Base-by-base conservation (phyloP, 35 echinoderm and acorn worm genomes). In the Amphiura filiformis region DNA sequence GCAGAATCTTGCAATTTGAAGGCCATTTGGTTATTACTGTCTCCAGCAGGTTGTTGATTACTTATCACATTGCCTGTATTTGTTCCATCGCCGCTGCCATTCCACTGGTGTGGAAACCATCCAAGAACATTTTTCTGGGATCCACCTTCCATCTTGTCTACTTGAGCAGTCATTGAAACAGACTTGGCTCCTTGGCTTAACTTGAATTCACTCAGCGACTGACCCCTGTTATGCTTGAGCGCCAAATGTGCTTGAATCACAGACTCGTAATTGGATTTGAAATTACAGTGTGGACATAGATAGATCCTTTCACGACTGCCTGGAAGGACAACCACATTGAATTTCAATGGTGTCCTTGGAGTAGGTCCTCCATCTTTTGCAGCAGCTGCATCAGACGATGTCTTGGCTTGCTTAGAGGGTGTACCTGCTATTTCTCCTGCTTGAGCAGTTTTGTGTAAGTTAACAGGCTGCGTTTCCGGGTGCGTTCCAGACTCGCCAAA, bases 211-310 rank as follows among this genome's bases (percentile, higher is more conserved):
- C 61, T 70, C 1, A 30, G 7, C 2, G 61, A 18, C 11, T n/a
- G n/a, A n/a, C n/a, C 26, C 15, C 28, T 70, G 2, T 30, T n/a
- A 23, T 70, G 61, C 26, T 70, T 70, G 9, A 70, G 4, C 2
- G 61, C 9, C 26, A 70, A 13, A 23, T 70, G 61, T 70, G 61
- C 61, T 70, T 70, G 61, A 70, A 70, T 70, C 26, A 70, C 61
- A 70, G 61, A 70, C 61, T 70, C 61, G 26, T 70, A 70, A 70
- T 70, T 70, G 61, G 61, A 70, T 70, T 70, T 70, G 61, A 70
- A 70, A 3, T 11, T 15, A 70, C 61, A 70, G 15, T n/a, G 26
- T 30, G 9, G 61, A 70, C 61, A 70, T 13, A 70, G 1, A 70
- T 15, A 70, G 61, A 70, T 70, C 61, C 26, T 70, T 30, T 70